A percentile compares a stretch with the other conserved stretches of the same genome.
Conservation (phyloP, 2,113 vertebrate species). For the Oreochromis tanganicae region DNA sequence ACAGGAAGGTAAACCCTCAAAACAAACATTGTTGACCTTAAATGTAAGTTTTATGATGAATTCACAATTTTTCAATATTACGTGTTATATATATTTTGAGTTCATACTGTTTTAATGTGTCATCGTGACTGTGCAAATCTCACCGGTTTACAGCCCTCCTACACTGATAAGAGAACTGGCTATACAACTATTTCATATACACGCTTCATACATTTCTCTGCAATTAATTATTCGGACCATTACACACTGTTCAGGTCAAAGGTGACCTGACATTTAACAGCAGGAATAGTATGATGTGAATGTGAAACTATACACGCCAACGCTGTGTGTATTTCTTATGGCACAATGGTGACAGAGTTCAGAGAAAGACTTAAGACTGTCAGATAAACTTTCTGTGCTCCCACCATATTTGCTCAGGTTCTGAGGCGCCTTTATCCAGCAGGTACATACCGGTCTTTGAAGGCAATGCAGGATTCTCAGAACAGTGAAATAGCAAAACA, state of each 20-base stretch:
- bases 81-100: background rate
- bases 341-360: background rate
- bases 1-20: rapidly evolving
- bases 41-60: background rate
- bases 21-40: background rate
- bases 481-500: background rate
- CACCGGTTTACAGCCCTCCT: background rate
- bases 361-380: background rate
- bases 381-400: background rate
- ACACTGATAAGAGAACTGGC: background rate
- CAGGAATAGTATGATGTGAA: rapidly evolving
- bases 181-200: background rate
- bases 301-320: rapidly evolving
- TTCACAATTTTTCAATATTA: background rate
- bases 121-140: background rate
- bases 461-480: background rate
- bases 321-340: background rate
- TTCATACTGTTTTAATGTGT: rapidly evolving
- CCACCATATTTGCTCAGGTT: background rate
- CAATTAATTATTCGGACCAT: rapidly evolving
- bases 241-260: background rate
- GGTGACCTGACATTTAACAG: background rate
- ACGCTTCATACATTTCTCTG: background rate
- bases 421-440: background rate
- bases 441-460: background rate